phyloP scores from a whole-genome alignment of 2,113 vertebrate genomes.

The Piaya cayana region DNA sequence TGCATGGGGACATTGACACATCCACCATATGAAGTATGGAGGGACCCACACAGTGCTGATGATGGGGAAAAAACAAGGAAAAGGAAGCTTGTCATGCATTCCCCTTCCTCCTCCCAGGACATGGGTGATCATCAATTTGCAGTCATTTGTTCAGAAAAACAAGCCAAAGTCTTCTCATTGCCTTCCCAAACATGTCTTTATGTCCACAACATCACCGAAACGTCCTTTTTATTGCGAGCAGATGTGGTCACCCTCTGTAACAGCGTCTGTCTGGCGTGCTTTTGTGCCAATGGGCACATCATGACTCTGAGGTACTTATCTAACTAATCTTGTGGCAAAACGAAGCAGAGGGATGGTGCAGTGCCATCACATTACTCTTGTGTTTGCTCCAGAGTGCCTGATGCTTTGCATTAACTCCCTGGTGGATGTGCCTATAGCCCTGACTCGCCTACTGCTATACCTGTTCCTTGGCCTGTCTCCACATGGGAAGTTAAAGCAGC shows the following conservation, averaged over 20 bases:
- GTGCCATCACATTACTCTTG: not conserved
- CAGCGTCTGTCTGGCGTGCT: conserved; percentile 93
- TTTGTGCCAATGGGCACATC: conserved; percentile 97
- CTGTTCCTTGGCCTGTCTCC: not conserved
- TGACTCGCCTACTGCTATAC: not conserved
- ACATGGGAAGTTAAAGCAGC: not conserved
- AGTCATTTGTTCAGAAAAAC: conserved; percentile 94
- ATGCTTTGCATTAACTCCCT: not conserved
- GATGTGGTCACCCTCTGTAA: conserved; percentile 90
- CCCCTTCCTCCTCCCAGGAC: conserved; percentile 88
- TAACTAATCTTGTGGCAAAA: conserved; percentile 44
- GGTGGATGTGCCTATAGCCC: not conserved
- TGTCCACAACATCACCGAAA: conserved; percentile 97
- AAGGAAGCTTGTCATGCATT: conserved; percentile 90
- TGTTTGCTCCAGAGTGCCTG: not conserved
- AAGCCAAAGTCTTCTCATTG: conserved; percentile 98
- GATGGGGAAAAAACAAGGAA: conserved; percentile 86
- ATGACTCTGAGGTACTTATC: conserved; percentile 93
- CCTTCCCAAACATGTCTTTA: conserved; percentile 96
- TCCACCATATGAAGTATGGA: conserved; percentile 92
- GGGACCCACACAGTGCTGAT: conserved; percentile 84
- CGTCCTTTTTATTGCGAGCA: conserved; percentile 92
- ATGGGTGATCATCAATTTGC: conserved; percentile 90
- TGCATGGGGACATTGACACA: conserved; percentile 84
- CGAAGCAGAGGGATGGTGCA: not conserved